Evolutionary conservation across 1,140 invertebrate genomes (phyloP).

Genomic region (Macrostomum lignano): DNA sequence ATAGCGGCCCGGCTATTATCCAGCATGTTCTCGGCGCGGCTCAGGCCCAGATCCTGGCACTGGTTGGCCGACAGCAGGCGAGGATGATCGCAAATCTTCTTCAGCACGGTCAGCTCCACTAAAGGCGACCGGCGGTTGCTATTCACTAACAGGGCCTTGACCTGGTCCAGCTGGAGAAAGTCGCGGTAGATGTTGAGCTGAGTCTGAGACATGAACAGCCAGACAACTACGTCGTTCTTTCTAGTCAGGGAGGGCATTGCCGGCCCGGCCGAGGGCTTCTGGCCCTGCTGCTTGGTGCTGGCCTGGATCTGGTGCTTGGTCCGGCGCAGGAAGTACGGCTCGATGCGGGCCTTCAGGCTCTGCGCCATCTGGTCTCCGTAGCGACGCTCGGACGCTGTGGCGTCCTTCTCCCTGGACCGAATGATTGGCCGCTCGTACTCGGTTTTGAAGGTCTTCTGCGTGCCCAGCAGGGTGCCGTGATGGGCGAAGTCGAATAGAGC

Average conservation of each 20-base stretch:
- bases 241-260: slow-evolving; percentile 17
- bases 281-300: slow-evolving; percentile 19
- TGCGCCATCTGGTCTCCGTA: slow-evolving; percentile 25
- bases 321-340: slow-evolving; percentile 27
- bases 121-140: slow-evolving; percentile 17
- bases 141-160: slow-evolving; percentile 14
- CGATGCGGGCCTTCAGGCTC: slow-evolving; percentile 22
- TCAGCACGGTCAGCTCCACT: slow-evolving; percentile 26
- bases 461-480: slow-evolving; percentile 25
- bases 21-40: slow-evolving; percentile 7
- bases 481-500: slow-evolving; percentile 28
- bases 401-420: slow-evolving; percentile 25
- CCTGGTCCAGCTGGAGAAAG: slow-evolving; percentile 22
- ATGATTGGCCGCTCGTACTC: slow-evolving; percentile 28
- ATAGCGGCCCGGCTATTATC: neutral
- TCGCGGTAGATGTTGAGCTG: slow-evolving; percentile 27
- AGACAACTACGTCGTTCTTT: slow-evolving; percentile 30
- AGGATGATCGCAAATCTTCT: slow-evolving; percentile 32
- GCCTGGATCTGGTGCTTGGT: no score
- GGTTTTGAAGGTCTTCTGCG: slow-evolving; percentile 25
- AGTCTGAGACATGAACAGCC: slow-evolving; percentile 20
- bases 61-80: slow-evolving; percentile 20
- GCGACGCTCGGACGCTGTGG: slow-evolving; percentile 18
- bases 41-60: slow-evolving; percentile 18
- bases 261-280: slow-evolving; percentile 8